Base-by-base conservation (phyloP, 2,797 vertebrate species). In the Catharus ustulatus region DNA sequence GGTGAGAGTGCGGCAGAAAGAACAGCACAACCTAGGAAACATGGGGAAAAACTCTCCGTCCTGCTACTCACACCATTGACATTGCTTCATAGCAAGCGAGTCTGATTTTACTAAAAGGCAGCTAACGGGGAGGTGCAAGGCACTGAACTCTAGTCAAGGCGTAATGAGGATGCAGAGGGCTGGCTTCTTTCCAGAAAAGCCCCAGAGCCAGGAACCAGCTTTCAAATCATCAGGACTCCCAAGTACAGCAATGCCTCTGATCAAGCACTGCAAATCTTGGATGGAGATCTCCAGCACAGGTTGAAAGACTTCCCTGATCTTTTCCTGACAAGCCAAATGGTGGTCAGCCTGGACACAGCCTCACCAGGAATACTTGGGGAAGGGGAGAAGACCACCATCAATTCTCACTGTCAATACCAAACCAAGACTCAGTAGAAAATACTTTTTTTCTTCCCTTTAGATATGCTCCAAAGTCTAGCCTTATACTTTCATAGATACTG, bases 251-350 rank as follows among this genome's bases (percentile, higher is more conserved):
- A 36, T 17, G 52, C 34, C 46, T 58, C 49, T 24, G 66, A 34
- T 1, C 10, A 15, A 86, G 32, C 40, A 40, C 61, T 34, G 58
- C 54, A 48, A 14, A 48, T 67, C 57, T 38, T 49, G 12, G 34
- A 42, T 3, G 7, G 24, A 76, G 18, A 63, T 19, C 49, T 38
- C 49, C 55, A 67, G 45, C 46, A 55, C 32, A 36, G 6, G 32
- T 4, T 1, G 0, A 32, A 42, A 29, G 18, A 26, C 24, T 11
- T 38, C 24, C 42, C 38, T 29, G 19, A 4, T 54, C 62, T 62
- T 43, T 43, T 49, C 32, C 32, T 29, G 24, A n/a, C 30, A 66
- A 58, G 30, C 24, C 62, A 54, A 84, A 89, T n/a, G 11, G 34
- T 54, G 45, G 21, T 52, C 45, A 51, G 45, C 42, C 12, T 11